Base-by-base conservation (phyloP, 2,888 invertebrate genomes). In the Eremobia ochroleuca region DNA sequence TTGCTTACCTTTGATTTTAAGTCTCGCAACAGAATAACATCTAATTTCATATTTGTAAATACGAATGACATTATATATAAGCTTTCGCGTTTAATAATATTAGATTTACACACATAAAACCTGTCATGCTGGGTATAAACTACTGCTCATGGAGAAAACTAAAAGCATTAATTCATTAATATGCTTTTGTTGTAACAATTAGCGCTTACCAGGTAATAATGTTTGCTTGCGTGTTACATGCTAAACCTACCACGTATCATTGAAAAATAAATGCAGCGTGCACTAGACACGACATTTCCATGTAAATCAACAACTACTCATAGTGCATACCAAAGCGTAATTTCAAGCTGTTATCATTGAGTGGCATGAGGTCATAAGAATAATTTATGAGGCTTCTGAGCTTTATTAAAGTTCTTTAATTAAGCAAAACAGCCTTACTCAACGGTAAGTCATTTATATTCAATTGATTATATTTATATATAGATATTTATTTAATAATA, bases 1-100 rank as follows among this genome's bases (percentile, higher is more conserved):
- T 67, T 64, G 25, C 82, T 71, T 77, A 85, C 86, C 73, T 85
- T 82, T 85, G n/a, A 73, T 43, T 69, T 62, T 6, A 28, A 34
- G 34, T 83, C 62, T 73, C 55, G 61, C 74, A 69, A 86, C 62
- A 28, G 62, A 70, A 34, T 25, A 67, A 58, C 40, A 15, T 77
- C 55, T 58, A 62, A 74, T 64, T 77, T 82, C 34, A 59, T 68
- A 37, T 40, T 46, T 71, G 43, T 81, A 52, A 66, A 84, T 40
- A 74, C 49, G 46, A 71, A 59, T 64, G n/a, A 61, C 49, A 73
- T 72, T 59, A 68, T 37, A 37, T 59, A 68, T 37, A 37, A 15
- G 31, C 15, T 73, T 62, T 85, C 43, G 15, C 58, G n/a, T 76
- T 73, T 37, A 49, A 46, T 55, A 66, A 28, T 37, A 73, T 62